A percentile compares a stretch with the other conserved stretches of the same genome.
phyloP scores from a whole-genome alignment of 1,140 invertebrate species.

The Papilio polyxenes region DNA sequence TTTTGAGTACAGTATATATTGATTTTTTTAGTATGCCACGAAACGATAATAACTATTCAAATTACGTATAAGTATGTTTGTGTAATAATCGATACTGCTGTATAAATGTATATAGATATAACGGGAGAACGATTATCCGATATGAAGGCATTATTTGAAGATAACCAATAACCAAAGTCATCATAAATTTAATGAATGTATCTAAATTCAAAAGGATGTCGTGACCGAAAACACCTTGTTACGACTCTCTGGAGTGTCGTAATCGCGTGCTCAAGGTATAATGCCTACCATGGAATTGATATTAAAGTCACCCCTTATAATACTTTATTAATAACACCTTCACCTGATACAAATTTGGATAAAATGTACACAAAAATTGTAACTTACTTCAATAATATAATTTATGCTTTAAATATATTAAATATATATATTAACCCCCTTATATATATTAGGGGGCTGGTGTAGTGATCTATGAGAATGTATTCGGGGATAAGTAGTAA shows the following conservation, averaged over 20 bases:
- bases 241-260: slow-evolving; percentile 15
- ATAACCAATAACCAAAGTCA: slow-evolving; percentile 9
- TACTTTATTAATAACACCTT: slow-evolving; percentile 13
- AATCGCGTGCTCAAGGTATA: slow-evolving; percentile 31
- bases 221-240: slow-evolving; percentile 34
- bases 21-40: no score
- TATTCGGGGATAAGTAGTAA: no score
- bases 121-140: neutral
- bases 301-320: slow-evolving; percentile 31
- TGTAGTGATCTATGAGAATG: no score
- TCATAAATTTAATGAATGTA: slow-evolving; percentile 31
- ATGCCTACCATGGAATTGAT: slow-evolving; percentile 26
- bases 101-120: neutral
- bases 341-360: neutral
- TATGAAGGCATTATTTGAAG: neutral
- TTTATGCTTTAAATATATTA: neutral
- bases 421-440: no score
- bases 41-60: no score
- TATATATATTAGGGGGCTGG: no score
- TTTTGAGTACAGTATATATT: no score
- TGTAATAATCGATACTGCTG: neutral
- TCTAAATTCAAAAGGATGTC: slow-evolving; percentile 35
- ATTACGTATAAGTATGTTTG: no score
- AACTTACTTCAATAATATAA: neutral
- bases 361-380: neutral